Percentiles rank a stretch among this genome's conserved stretches.
Evolutionary conservation across 2,113 vertebrate genomes (phyloP).

Genomic region (Verasper variegatus): DNA sequence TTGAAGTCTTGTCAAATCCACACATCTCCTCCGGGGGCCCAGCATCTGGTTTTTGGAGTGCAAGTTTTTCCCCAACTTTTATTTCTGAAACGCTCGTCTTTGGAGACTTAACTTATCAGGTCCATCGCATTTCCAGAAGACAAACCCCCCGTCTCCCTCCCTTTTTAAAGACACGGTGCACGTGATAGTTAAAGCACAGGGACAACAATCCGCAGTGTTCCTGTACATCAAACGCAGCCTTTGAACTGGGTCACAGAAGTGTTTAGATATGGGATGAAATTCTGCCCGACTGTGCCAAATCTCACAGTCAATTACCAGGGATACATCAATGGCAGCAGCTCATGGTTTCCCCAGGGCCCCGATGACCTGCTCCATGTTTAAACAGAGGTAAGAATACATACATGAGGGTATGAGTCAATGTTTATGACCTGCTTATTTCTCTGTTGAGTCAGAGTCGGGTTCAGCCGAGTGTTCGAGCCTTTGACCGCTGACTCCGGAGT

Average conservation of each 20-base stretch:
- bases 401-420: neutral
- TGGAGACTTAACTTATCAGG: neutral
- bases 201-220: conserved; percentile 9
- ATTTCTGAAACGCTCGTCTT: conserved; percentile 44
- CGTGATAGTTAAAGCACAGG: conserved; percentile 1
- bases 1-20: neutral
- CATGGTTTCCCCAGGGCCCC: conserved; percentile 38
- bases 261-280: conserved; percentile 53
- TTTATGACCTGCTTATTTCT: conserved; percentile 34
- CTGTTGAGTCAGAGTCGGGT: conserved; percentile 2
- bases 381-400: conserved; percentile 27
- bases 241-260: conserved; percentile 41
- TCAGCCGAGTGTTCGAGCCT: neutral
- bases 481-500: conserved; percentile 6
- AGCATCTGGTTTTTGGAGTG: neutral
- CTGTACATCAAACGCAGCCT: conserved; percentile 21
- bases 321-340: conserved; percentile 47
- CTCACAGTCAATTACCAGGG: conserved; percentile 69
- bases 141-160: conserved; percentile 1
- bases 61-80: neutral
- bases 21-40: neutral
- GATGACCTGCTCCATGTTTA: conserved; percentile 24
- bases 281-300: conserved; percentile 63
- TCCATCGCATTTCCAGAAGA: neutral
- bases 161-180: neutral